These are phyloP conservation scores for Poeciliopsis prolifica DNA, from an alignment of 2,113 vertebrate species.

Conservation along the genomic window DNA sequence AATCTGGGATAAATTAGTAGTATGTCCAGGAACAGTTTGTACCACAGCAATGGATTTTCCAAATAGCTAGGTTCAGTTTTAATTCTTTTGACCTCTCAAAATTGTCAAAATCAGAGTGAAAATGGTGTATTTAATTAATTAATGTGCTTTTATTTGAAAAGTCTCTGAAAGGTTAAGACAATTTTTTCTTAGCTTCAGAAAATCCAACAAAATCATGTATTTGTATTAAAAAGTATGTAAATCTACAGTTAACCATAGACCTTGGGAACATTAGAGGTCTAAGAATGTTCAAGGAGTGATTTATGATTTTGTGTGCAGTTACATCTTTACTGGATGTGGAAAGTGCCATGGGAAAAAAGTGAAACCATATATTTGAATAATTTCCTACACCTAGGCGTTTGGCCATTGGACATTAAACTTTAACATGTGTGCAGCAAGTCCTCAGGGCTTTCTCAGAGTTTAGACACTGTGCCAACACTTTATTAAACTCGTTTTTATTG, in stretches of 20 bases:
- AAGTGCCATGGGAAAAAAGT: neutral
- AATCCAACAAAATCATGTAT: neutral
- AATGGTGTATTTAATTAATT: neutral
- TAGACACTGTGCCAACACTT: slow-evolving; percentile 1
- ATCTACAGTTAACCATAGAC: neutral
- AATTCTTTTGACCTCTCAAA: neutral
- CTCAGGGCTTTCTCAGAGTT: neutral
- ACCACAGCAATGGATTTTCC: neutral
- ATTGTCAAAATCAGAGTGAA: neutral
- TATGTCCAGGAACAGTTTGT: neutral
- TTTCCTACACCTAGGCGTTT: slow-evolving; percentile 28
- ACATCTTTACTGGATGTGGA: neutral
- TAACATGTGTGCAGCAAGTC: slow-evolving; percentile 32
- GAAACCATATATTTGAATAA: neutral
- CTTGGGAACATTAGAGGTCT: neutral
- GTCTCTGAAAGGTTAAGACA: neutral
- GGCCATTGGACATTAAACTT: slow-evolving; percentile 24
- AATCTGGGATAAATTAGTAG: neutral
- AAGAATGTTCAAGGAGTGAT: neutral
- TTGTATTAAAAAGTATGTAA: neutral
- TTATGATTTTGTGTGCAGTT: slow-evolving; percentile 3
- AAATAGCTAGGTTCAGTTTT: neutral
- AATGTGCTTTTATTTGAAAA: neutral
- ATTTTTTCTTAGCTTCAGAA: neutral
- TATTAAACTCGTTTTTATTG: slow-evolving; percentile 29